Evolutionary conservation across 2,113 vertebrate species (phyloP), one percentile per base, ranked within the genome.

Genomic region (Brachyhypopomus gauderio): DNA sequence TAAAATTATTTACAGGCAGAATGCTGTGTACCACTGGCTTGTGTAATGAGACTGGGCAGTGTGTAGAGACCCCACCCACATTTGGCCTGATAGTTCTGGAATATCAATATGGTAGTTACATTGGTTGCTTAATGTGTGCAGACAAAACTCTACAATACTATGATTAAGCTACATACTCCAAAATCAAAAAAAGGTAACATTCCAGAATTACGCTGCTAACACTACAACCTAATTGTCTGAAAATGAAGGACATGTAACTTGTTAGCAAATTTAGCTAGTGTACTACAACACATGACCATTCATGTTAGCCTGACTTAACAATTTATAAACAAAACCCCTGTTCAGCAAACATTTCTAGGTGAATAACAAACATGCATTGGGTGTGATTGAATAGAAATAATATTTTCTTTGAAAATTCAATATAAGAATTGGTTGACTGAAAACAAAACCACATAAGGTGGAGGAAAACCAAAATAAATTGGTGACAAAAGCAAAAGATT

Each of bases 1-100:
- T 92, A 94, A 30, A 94, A 93, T 90, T 95, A 95, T 96, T 92
- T 94, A 95, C 95, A 96, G 91, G 93, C 93, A 92, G 93, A 94
- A 94, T 91, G 63, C 62, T 89, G 89, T 89, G 93, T 93, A 94
- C 93, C 94, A 94, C 92, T 93, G 94, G 93, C 93, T 88, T 88
- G 91, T 92, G 90, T 91, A 88, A 91, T 88, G 84, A 92, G 91
- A 87, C 86, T 87, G 91, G 91, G 89, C 90, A 90, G 88, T 90
- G 92, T 75, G 66, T 62, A 81, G 59, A 60, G 36, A 9, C 25
- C 45, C 45, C 45, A 14, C 8, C 8, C 45, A 7, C 45, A 12
- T 52, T 52, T 52, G 45, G 45, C 45, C 45, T 52, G 12, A 52
- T 52, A 41, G 20, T 4, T 70, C 66, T 38, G 34, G 30, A 66